These are phyloP conservation scores for Sebastes elongatus DNA, from an alignment of 2,797 vertebrate genomes.

Conservation along the genomic window DNA sequence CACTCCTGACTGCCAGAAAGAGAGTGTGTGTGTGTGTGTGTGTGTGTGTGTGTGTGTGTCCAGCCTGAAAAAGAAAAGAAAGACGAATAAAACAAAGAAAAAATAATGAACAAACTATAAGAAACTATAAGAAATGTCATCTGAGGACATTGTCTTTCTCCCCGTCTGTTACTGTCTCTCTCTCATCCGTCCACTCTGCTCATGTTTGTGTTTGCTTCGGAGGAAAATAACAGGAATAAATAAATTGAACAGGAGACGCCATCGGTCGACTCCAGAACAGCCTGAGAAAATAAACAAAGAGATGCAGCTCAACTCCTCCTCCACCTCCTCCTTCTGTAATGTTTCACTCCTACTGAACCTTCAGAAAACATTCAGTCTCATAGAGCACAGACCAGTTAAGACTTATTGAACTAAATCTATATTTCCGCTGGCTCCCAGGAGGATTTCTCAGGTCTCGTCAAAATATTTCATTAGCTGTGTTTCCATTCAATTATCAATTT, in stretches of 20 bases:
- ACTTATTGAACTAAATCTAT: not conserved
- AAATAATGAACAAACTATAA: not conserved
- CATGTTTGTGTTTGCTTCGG: constrained; percentile 56
- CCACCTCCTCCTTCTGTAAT: not conserved
- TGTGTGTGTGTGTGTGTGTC: not conserved
- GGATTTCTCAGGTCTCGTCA: not conserved
- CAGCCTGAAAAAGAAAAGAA: not conserved
- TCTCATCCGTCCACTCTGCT: not conserved
- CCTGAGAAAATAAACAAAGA: constrained; percentile 73
- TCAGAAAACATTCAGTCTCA: not conserved
- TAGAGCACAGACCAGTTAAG: not conserved
- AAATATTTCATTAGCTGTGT: not conserved
- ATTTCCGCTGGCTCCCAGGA: too few relatives aligned
- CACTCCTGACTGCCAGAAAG: constrained; percentile 27
- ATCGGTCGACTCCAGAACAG: constrained; percentile 58
- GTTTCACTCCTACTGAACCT: not conserved
- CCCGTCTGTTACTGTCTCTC: not conserved
- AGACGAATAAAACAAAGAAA: not conserved
- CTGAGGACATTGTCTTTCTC: not conserved
- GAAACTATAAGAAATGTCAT: not conserved
- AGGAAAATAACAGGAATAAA: constrained; percentile 83
- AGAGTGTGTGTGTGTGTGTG: not conserved
- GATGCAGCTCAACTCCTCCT: constrained; percentile 3
- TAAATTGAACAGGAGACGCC: constrained; percentile 69
- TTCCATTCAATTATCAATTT: too few relatives aligned